Evolutionary conservation across 2,113 vertebrate species (phyloP).

Genomic region (Sapayoa aenigma): DNA sequence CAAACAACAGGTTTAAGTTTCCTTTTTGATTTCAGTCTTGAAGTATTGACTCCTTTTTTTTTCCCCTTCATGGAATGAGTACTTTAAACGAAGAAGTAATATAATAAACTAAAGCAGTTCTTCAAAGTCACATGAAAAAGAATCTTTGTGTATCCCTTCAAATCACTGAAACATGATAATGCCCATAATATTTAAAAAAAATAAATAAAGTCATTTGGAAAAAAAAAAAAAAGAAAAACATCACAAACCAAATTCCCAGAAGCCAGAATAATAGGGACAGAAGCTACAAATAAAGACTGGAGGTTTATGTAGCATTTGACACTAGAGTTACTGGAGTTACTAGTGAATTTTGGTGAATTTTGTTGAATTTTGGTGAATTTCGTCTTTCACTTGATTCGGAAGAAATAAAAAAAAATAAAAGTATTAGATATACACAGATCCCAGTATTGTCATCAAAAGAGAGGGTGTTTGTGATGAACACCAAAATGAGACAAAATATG

Average conservation of each 20-base stretch:
- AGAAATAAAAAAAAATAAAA: not conserved
- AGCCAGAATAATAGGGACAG: not conserved
- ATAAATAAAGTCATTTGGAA: not conserved
- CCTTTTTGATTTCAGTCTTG: not conserved
- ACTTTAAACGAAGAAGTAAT: not conserved
- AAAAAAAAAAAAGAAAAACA: not conserved
- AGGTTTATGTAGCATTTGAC: not conserved
- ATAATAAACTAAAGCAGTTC: not conserved
- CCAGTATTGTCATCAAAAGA: not conserved
- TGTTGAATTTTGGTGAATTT: not conserved
- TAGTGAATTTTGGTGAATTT: not conserved
- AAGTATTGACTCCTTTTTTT: not conserved
- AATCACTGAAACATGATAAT: not conserved
- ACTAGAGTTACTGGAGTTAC: not conserved
- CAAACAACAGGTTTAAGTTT: not conserved
- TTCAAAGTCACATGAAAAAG: not conserved
- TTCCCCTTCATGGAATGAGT: not conserved
- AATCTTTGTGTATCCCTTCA: not conserved
- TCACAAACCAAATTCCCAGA: not conserved
- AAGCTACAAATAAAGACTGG: not conserved
- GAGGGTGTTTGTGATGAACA: not conserved
- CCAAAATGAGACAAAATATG: not conserved
- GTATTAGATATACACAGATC: not conserved
- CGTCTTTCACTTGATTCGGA: not conserved
- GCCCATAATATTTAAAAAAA: not conserved